phyloP scores from a whole-genome alignment of 2,888 invertebrate genomes.

The Ametastegia equiseti region DNA sequence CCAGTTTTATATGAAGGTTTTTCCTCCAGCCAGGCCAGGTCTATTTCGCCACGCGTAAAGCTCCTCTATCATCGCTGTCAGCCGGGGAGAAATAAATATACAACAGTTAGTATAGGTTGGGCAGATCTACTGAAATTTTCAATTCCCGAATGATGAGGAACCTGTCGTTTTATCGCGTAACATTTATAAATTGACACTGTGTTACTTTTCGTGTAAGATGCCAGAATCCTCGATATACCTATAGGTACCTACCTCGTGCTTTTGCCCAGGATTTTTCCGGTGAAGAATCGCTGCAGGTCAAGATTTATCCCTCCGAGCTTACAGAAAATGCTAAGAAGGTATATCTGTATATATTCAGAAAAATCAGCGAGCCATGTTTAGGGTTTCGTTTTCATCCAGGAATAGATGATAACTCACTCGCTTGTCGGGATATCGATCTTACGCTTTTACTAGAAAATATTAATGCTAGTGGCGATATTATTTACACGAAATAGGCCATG shows the following conservation, averaged over 20 bases:
- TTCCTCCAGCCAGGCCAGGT: not conserved
- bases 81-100: not conserved
- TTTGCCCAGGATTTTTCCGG: not conserved
- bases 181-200: not conserved
- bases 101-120: not conserved
- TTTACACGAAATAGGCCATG: not conserved
- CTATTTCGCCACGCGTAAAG: conserved; percentile 13
- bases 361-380: conserved; percentile 29
- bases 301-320: not conserved
- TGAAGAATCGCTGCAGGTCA: not conserved
- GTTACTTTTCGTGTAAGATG: not conserved
- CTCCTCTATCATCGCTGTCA: conserved; percentile 37
- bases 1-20: conserved; percentile 31
- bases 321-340: not conserved
- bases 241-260: no score
- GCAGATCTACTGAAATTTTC: conserved; percentile 5
- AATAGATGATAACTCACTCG: conserved; percentile 2
- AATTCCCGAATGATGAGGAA: not conserved
- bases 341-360: not conserved
- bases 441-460: conserved; percentile 3
- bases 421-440: conserved; percentile 29
- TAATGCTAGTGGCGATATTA: not conserved
- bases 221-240: not conserved
- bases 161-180: not conserved
- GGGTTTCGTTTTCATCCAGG: conserved; percentile 15